A percentile compares a stretch with the other conserved stretches of the same genome.
Conservation (phyloP, 2,888 invertebrate species). For the Hyles lineata region DNA sequence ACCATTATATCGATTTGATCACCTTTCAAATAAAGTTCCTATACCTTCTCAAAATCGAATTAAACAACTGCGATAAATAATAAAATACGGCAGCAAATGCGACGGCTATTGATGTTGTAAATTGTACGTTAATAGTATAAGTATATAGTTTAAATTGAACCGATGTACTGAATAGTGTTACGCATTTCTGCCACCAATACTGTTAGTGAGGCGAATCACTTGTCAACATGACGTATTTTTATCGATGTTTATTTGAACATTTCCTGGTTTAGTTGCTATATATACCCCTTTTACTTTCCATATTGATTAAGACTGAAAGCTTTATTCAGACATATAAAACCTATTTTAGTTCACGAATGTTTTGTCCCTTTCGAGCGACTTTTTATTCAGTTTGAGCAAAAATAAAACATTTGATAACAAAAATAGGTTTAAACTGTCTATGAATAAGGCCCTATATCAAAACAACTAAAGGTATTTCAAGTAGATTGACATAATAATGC, state of each 20-base stretch:
- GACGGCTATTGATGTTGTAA: background rate
- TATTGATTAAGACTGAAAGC: background rate
- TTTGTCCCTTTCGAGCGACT: no score
- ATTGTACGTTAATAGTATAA: slow-evolving; percentile 10
- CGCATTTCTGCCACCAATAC: slow-evolving; percentile 15
- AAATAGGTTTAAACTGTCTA: no score
- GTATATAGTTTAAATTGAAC: slow-evolving; percentile 3
- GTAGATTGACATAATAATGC: no score
- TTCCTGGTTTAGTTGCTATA: background rate
- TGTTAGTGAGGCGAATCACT: slow-evolving; percentile 14
- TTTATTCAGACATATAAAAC: no score
- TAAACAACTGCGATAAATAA: background rate
- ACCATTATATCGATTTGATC: background rate
- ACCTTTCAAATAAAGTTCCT: background rate
- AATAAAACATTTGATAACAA: no score
- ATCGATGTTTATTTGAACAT: slow-evolving; percentile 1
- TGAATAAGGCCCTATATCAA: no score
- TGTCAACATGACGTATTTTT: background rate
- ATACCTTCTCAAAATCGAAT: background rate
- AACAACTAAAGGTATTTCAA: no score
- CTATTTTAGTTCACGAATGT: no score
- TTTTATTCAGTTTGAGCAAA: no score
- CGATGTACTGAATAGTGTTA: slow-evolving; percentile 23
- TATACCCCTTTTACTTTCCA: background rate
- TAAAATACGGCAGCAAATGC: slow-evolving; percentile 13